Evolutionary conservation across 2,888 invertebrate genomes (phyloP), one percentile per base, ranked within the genome.

Genomic region (Stenodema calcarata): DNA sequence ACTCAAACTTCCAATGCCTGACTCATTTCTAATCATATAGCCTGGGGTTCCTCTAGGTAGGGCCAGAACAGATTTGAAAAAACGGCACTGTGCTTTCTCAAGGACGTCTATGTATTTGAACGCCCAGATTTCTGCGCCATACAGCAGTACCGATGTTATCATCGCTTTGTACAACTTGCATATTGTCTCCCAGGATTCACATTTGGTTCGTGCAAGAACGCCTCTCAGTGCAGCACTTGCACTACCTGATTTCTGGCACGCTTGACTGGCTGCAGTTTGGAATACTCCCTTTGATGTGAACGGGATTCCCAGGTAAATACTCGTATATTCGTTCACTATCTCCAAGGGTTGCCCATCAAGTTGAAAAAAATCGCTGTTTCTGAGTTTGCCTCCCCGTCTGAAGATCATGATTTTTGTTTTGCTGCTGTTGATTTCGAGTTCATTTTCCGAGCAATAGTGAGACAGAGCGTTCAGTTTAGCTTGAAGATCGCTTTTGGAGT

Each of bases 71-170:
- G 73, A 41, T 47, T 84, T 84, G 47, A 84, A 42, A 23, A 70
- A 73, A 14, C 27, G 18, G 16, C 30, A 47, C 18, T 84, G 84
- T 11, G 47, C 18, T 75, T 41, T 44, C 16, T 84, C 84, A 1
- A 84, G 9, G n/a, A 42, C 14, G 0, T 84, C 84, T 27, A 12
- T 12, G 28, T 84, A 84, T 16, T 30, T 70, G n/a, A 42, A 23
- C 16, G 44, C 75, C 84, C 84, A 84, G 2, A 75, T 16, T 30
- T 84, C 84, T 9, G 50, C 75, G 7, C 73, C 73, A 28, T 84
- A 84, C 14, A 84, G 44, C 42, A 69, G 14, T 12, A 82, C 82
- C 30, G 79, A 79, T 11, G 79, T 23, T 1, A 79, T 18, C 44
- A 79, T 79, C 11, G 79, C 44, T 0, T 27, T 18, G n/a, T 47